Evolutionary conservation across 2,888 invertebrate genomes (phyloP), one percentile per base, ranked within the genome.

Genomic region (Eupithecia subfuscata): DNA sequence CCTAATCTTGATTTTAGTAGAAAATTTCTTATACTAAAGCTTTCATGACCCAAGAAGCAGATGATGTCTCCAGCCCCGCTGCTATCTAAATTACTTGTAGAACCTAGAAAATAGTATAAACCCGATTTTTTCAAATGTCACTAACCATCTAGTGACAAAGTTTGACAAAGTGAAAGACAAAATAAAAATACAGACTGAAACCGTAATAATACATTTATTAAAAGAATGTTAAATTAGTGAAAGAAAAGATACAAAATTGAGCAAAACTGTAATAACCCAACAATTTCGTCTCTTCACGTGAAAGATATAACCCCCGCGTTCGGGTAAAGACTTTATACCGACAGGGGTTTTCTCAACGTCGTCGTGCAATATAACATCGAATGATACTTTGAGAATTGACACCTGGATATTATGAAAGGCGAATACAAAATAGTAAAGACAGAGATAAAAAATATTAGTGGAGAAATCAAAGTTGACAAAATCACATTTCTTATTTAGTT

Each of bases 201-300:
- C 78, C 76, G 68, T 79, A 76, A 75, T 82, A 76, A 79, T 79
- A 79, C 78, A 75, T 79, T 81, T 78, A 75, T 63, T 81, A 82
- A 75, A 82, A 80, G 74, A 81, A 73, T 75, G 80, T 80, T 83
- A 85, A 83, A 82, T 83, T 84, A 86, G 86, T 85, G 87, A 84
- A 86, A 84, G 84, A 80, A 79, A 83, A 87, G 83, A 83, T 87
- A 90, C 87, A 90, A 76, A 40, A 79, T 81, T 81, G 81, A 81
- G 81, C 81, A 81, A 78, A 65, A 70, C 71, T 72, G 71, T 67
- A 67, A 68, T 63, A 67, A 48, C 60, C 37, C 60, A 71, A 37
- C 69, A 71, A 63, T 63, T 69, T 52, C 48, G 52, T 48, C 63
- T 56, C 74, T 34, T 40, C 40, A 48, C 48, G 5, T 60, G 25